A percentile compares a stretch with the other conserved stretches of the same genome.
Evolutionary conservation across 2,888 invertebrate genomes (phyloP).

Genomic region (Aethes cnicana): DNA sequence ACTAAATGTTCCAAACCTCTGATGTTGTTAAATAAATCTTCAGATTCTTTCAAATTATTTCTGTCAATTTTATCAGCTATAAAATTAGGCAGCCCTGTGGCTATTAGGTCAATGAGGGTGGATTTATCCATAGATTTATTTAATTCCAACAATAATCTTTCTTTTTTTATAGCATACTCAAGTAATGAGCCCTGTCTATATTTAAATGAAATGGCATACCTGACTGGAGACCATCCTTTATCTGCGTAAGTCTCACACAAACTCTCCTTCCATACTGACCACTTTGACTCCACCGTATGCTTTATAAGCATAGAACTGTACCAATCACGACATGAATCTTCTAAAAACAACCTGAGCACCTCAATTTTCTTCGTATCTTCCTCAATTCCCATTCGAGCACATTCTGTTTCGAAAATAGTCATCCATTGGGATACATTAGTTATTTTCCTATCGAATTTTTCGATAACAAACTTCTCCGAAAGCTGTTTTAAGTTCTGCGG

Average conservation of each 20-base stretch:
- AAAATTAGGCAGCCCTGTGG: conserved; percentile 21
- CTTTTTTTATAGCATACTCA: background rate
- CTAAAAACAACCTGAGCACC: conserved; percentile 27
- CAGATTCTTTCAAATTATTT: conserved; percentile 27
- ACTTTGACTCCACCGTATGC: conserved; percentile 27
- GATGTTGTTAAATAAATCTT: conserved; percentile 31
- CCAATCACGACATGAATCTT: conserved; percentile 31
- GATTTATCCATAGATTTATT: conserved; percentile 29
- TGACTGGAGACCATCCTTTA: conserved; percentile 39
- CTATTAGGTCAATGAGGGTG: conserved; percentile 33
- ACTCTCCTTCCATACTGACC: conserved; percentile 36
- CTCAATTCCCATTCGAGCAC: conserved; percentile 22
- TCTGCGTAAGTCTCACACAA: conserved; percentile 39
- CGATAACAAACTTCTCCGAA: conserved; percentile 9
- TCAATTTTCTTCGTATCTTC: conserved; percentile 15
- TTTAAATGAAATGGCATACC: conserved; percentile 39
- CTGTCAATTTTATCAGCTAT: conserved; percentile 34
- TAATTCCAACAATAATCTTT: conserved; percentile 29
- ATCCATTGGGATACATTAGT: conserved; percentile 23
- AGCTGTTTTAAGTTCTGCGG: background rate
- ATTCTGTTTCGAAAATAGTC: conserved; percentile 26
- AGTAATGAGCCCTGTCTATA: conserved; percentile 40
- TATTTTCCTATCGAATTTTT: conserved; percentile 28
- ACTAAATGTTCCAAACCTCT: conserved; percentile 31
- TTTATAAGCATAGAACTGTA: conserved; percentile 33